phyloP scores from a whole-genome alignment of 2,113 vertebrate genomes.

The Poeciliopsis retropinna region DNA sequence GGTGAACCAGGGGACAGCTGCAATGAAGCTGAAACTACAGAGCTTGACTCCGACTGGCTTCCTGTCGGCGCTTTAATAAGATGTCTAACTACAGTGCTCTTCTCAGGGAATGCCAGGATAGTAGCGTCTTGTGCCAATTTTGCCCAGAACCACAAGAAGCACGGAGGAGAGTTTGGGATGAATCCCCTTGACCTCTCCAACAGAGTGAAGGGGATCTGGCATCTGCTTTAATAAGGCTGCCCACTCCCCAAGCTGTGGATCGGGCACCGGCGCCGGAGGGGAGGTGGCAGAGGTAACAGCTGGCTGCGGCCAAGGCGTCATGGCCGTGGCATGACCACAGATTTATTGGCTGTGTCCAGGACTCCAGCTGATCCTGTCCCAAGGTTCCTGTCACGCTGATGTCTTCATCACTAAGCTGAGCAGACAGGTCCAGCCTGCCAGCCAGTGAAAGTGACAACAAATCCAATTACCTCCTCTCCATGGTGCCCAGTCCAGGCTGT shows the following conservation, averaged over 20 bases:
- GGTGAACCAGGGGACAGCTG: constrained; percentile 62
- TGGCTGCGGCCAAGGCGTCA: constrained; percentile 77
- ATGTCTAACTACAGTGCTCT: constrained; percentile 32
- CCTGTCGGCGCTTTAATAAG: constrained; percentile 59
- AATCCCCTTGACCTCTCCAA: constrained; percentile 53
- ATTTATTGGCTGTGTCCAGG: constrained; percentile 94
- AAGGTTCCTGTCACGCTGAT: constrained; percentile 96
- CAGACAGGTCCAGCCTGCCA: constrained; percentile 95
- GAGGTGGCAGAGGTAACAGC: constrained; percentile 65
- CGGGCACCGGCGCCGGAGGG: constrained; percentile 41
- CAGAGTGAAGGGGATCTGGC: constrained; percentile 45
- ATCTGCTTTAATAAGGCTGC: constrained; percentile 65
- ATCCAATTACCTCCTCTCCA: constrained; percentile 99
- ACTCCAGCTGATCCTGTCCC: constrained; percentile 98
- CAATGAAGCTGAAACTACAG: constrained; percentile 54
- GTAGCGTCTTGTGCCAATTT: constrained; percentile 44
- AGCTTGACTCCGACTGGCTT: constrained; percentile 49
- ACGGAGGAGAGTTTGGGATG: constrained; percentile 38
- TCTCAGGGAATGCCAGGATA: constrained; percentile 52
- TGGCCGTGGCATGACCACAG: constrained; percentile 89
- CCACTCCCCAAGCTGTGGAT: constrained; percentile 35
- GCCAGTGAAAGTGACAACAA: constrained; percentile 99
- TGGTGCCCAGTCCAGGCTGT: constrained; percentile 82
- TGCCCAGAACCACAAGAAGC: constrained; percentile 55
- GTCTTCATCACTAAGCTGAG: constrained; percentile 99